phyloP scores from a whole-genome alignment of 2,888 invertebrate genomes.

The Nomada flava region DNA sequence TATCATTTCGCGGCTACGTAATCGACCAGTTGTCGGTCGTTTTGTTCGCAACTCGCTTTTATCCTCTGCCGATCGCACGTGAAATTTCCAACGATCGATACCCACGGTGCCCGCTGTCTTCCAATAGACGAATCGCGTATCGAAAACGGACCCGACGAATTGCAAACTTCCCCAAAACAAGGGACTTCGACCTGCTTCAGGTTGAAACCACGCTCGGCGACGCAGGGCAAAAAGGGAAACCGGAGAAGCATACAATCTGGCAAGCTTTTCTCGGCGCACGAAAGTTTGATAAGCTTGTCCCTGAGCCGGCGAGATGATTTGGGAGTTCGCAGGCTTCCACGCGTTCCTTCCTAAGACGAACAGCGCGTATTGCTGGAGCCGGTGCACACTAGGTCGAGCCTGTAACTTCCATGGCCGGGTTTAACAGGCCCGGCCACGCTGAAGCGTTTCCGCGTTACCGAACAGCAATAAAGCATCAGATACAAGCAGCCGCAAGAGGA shows the following conservation, averaged over 20 bases:
- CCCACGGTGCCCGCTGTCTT: neutral
- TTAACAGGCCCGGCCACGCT: slow-evolving; percentile 56
- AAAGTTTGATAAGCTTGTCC: slow-evolving; percentile 44
- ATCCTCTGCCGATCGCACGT: slow-evolving; percentile 13
- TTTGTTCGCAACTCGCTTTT: slow-evolving; percentile 48
- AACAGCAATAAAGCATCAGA: slow-evolving; percentile 60
- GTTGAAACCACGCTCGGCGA: no score
- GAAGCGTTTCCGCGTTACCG: slow-evolving; percentile 52
- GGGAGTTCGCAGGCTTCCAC: slow-evolving; percentile 8
- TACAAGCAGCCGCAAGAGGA: slow-evolving; percentile 53
- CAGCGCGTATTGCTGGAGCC: neutral
- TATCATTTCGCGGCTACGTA: slow-evolving; percentile 57
- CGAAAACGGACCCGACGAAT: no score
- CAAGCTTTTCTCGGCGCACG: neutral
- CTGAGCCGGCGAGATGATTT: slow-evolving; percentile 17
- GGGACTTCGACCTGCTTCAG: no score
- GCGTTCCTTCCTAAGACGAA: neutral
- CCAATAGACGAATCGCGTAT: neutral
- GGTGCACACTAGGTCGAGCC: slow-evolving; percentile 4
- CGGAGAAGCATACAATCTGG: neutral
- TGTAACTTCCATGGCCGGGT: slow-evolving; percentile 64
- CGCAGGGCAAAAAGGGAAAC: neutral
- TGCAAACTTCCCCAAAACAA: no score
- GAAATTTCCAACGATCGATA: slow-evolving; percentile 23
- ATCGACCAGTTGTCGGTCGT: slow-evolving; percentile 18